These are phyloP conservation scores for Amphipyra berbera DNA, from an alignment of 2,888 invertebrate species.

Conservation along the genomic window DNA sequence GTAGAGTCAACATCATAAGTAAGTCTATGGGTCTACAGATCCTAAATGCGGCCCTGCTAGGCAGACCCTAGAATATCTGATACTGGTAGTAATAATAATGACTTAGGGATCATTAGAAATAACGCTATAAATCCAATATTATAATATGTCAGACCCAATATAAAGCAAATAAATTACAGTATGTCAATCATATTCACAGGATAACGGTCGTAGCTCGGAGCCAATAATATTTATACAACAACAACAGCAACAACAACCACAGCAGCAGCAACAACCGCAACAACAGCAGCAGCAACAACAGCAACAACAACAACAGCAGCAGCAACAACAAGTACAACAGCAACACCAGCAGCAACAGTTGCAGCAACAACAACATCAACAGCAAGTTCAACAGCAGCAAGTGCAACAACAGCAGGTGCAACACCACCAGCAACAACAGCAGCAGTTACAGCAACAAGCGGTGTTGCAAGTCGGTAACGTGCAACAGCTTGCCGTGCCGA, in stretches of 20 bases:
- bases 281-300: slow-evolving; percentile 29
- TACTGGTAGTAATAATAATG: too few species aligned
- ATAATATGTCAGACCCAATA: too few species aligned
- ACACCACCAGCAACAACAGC: slow-evolving; percentile 63
- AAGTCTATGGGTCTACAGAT: too few species aligned
- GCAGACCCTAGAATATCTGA: too few species aligned
- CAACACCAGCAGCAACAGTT: slow-evolving; percentile 35
- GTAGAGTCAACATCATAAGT: too few species aligned
- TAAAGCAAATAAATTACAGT: not conserved
- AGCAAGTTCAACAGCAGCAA: slow-evolving; percentile 68
- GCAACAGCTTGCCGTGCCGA: slow-evolving; percentile 83
- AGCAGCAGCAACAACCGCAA: slow-evolving; percentile 19
- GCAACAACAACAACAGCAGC: slow-evolving; percentile 23
- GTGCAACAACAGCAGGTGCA: slow-evolving; percentile 45
- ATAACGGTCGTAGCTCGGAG: slow-evolving; percentile 40
- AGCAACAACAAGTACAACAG: slow-evolving; percentile 13
- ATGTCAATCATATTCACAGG: slow-evolving; percentile 21
- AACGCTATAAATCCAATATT: too few species aligned
- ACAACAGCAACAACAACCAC: slow-evolving; percentile 17
- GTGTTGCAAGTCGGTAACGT: slow-evolving; percentile 84
- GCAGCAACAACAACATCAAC: slow-evolving; percentile 55
- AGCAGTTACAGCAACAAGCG: slow-evolving; percentile 75
- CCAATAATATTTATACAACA: slow-evolving; percentile 50
- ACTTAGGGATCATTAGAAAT: too few species aligned
- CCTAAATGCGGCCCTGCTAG: too few species aligned